phyloP scores from a whole-genome alignment of 2,797 vertebrate genomes.

The Pseudochirops corinnae region DNA sequence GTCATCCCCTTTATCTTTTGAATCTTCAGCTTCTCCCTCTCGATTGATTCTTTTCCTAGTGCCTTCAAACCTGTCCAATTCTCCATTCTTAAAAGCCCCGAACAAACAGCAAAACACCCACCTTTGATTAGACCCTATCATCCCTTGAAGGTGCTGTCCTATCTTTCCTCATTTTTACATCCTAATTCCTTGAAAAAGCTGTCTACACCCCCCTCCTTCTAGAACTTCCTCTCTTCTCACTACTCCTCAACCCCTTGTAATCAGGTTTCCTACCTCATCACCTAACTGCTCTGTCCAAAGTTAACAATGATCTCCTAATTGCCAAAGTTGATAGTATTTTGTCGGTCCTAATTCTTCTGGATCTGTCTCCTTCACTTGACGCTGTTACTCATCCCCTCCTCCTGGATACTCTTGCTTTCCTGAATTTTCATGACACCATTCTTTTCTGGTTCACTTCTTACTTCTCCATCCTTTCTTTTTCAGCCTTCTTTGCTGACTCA shows the following conservation, averaged over 20 bases:
- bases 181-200: neutral
- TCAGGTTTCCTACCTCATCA: neutral
- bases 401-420: neutral
- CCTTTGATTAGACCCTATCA: neutral
- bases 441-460: neutral
- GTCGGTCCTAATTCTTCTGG: neutral
- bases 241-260: neutral
- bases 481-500: neutral
- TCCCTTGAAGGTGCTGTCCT: neutral
- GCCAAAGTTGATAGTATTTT: neutral
- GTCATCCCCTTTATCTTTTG: neutral
- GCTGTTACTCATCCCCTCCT: neutral
- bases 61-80: neutral
- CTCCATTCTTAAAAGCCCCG: neutral
- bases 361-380: neutral
- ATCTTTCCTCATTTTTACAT: neutral
- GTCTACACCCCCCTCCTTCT: neutral
- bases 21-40: neutral
- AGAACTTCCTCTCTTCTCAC: neutral
- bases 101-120: neutral
- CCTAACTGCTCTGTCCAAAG: neutral
- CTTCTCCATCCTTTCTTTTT: neutral
- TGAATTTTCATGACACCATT: neutral
- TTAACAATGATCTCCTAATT: neutral
- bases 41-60: neutral